Evolutionary conservation across 2,797 vertebrate species (phyloP), one percentile per base, ranked within the genome.

Genomic region (Lutra lutra): DNA sequence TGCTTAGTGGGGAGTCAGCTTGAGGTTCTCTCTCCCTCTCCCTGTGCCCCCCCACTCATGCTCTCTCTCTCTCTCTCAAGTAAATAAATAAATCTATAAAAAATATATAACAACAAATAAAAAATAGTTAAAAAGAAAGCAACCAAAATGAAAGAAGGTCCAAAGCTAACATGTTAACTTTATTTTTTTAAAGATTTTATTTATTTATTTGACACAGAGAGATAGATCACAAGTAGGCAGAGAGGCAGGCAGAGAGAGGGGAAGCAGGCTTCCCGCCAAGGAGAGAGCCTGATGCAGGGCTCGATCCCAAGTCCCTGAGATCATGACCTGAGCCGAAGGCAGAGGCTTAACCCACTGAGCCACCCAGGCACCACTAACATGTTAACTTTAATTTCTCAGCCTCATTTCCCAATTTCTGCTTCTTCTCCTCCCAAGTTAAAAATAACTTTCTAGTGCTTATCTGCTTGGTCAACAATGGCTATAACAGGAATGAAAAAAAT

Each of bases 161-260:
- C 68, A 86, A 96, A 83, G n/a, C 23, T 73, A 95, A 62, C 64
- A 80, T 15, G 15, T 12, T 56, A 95, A 82, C 32, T 79, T 94
- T 78, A 27, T 51, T 51, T 17, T 51, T 51, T 51, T 51, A 1
- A 51, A 51, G 48, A 51, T 51, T 51, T 51, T 51, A 51, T 51
- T 51, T 48, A 3, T 48, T 48, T 51, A 51, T 51, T 17, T 51
- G 48, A 51, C 48, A 51, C 4, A 51, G 4, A 51, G 48, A 17
- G 48, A 48, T 13, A 48, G 46, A 51, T 51, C 48, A 51, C 48
- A 5, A 51, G 48, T 51, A 51, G 15, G 48, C 48, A 51, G 15
- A 51, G 48, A 5, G 15, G 4, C 48, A 48, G 48, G 48, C 14
- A 51, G 48, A 51, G 48, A 51, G 48, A 51, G 48, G 48, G 48